Conservation (phyloP, 2,113 vertebrate species). For the Petrocephalus zakoni region DNA sequence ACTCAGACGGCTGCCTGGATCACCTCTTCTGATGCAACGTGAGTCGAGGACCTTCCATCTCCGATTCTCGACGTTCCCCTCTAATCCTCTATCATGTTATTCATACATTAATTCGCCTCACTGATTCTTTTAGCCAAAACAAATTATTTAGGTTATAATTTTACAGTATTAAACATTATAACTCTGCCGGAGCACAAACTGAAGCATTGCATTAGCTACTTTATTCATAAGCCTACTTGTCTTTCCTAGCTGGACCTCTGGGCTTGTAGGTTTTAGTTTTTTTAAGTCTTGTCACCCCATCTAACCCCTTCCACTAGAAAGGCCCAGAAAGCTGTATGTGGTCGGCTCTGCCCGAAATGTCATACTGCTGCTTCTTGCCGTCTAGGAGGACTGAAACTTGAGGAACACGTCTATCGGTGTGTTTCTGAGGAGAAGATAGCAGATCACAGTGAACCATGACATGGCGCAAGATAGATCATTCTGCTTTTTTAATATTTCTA, state of each 20-base stretch:
- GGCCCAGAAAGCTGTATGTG: too few species aligned
- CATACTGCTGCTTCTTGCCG: neutral
- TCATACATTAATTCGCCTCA: neutral
- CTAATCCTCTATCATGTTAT: neutral
- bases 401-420: neutral
- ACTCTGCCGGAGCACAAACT: neutral
- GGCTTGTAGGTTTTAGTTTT: neutral
- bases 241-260: neutral
- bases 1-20: neutral
- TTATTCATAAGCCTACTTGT: neutral
- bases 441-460: neutral
- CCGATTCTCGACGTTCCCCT: neutral
- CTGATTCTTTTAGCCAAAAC: neutral
- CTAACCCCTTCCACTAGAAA: neutral
- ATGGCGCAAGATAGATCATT: neutral
- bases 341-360: neutral
- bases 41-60: neutral
- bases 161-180: neutral
- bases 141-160: neutral
- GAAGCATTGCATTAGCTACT: neutral
- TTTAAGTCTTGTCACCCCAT: neutral
- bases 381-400: neutral
- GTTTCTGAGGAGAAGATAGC: neutral
- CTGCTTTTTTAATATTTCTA: neutral
- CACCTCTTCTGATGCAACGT: neutral